A percentile compares a stretch with the other conserved stretches of the same genome.
These are phyloP conservation scores for Byasa hedistus DNA, from an alignment of 2,888 invertebrate genomes.

Conservation along the genomic window DNA sequence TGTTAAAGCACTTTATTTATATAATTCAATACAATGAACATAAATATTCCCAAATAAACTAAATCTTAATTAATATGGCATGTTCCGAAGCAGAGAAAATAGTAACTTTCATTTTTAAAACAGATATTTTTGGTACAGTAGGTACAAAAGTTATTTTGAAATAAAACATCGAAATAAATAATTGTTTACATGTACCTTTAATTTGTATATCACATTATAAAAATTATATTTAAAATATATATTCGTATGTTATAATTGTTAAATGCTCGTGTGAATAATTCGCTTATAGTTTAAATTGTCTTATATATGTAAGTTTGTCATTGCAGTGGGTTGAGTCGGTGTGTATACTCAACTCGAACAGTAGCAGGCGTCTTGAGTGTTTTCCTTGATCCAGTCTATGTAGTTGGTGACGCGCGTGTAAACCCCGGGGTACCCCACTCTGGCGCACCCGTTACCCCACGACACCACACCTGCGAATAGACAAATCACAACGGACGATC, in stretches of 20 bases:
- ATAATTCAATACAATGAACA: constrained; percentile 28
- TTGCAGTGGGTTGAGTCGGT: not conserved
- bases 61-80: constrained; percentile 38
- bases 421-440: constrained; percentile 91
- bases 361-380: constrained; percentile 90
- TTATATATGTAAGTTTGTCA: not conserved
- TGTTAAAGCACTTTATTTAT: constrained; percentile 45
- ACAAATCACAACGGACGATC: constrained; percentile 5
- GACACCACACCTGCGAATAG: constrained; percentile 85
- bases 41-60: constrained; percentile 34
- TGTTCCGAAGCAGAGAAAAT: constrained; percentile 32
- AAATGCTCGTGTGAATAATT: not conserved
- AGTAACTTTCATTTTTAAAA: constrained; percentile 26
- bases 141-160: constrained; percentile 15
- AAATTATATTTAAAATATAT: constrained; percentile 14
- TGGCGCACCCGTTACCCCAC: constrained; percentile 94
- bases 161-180: constrained; percentile 23
- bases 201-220: constrained; percentile 26
- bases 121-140: constrained; percentile 34
- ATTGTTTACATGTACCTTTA: constrained; percentile 5
- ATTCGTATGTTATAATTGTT: not conserved
- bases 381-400: constrained; percentile 88
- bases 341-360: constrained; percentile 79
- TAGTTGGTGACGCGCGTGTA: constrained; percentile 91
- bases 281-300: not conserved